phyloP scores from a whole-genome alignment of 2,797 vertebrate genomes.

The Rhynchotus rufescens region DNA sequence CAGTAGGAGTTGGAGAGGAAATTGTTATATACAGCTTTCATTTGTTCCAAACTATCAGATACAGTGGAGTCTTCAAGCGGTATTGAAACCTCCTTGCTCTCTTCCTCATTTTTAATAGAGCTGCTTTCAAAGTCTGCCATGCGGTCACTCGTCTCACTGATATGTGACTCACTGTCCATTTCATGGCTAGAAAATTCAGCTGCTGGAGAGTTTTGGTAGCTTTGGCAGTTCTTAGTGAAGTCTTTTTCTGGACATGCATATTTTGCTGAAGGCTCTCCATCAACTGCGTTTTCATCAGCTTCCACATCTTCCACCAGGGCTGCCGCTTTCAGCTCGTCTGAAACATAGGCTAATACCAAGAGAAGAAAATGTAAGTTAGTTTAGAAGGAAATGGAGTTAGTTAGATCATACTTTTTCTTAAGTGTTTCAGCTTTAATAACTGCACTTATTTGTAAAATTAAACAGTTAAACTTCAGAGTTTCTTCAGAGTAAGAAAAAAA shows the following conservation, averaged over 20 bases:
- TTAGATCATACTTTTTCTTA: conserved; percentile 57
- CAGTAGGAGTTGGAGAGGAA: conserved; percentile 99
- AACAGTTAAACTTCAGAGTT: conserved; percentile 88
- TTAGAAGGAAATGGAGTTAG: conserved; percentile 71
- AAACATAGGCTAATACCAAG: conserved; percentile 89
- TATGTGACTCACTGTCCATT: conserved; percentile 97
- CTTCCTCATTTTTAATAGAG: conserved; percentile 96
- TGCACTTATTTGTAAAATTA: conserved; percentile 85
- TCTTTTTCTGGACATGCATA: conserved; percentile 93
- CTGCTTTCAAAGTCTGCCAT: conserved; percentile 96
- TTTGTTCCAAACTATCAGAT: conserved; percentile 96
- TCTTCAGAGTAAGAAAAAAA: conserved; percentile 87
- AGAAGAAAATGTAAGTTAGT: conserved; percentile 72
- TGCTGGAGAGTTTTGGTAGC: conserved; percentile 92
- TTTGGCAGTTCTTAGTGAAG: conserved; percentile 87
- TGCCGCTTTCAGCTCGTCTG: conserved; percentile 96
- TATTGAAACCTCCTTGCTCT: conserved; percentile 87
- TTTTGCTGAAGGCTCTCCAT: conserved; percentile 92
- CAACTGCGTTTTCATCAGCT: conserved; percentile 86
- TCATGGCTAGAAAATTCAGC: conserved; percentile 97
- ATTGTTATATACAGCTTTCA: conserved; percentile 99
- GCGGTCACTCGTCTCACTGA: conserved; percentile 97
- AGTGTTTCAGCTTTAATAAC: conserved; percentile 73
- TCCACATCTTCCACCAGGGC: conserved; percentile 91
- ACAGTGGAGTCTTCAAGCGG: conserved; percentile 87